Evolutionary conservation across 2,113 vertebrate species (phyloP).

Genomic region (Fulmarus glacialis): DNA sequence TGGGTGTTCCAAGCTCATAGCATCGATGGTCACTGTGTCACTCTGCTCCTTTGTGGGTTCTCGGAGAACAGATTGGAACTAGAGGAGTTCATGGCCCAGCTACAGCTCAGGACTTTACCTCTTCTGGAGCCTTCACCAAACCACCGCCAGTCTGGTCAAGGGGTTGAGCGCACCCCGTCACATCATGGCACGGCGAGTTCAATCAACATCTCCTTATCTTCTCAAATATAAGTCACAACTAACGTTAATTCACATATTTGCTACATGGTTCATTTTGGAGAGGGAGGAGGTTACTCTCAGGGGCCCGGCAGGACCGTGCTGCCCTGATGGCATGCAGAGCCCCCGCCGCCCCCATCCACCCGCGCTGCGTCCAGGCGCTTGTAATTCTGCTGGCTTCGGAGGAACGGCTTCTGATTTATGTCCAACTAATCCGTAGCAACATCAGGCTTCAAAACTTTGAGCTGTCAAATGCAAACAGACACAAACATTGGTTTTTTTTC

Average conservation of each 20-base stretch:
- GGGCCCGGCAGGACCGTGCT: fast-evolving
- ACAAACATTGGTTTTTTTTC: background rate
- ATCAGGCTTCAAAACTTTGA: background rate
- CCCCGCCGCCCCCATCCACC: background rate
- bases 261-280: background rate
- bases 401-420: background rate
- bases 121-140: no score
- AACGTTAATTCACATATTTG: no score
- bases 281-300: background rate
- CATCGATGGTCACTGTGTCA: background rate
- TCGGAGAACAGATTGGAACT: background rate
- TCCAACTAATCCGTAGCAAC: background rate
- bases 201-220: background rate
- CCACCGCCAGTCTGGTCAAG: no score
- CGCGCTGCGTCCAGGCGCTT: fast-evolving
- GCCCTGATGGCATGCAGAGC: fast-evolving
- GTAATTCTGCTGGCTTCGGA: background rate
- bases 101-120: no score
- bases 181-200: no score
- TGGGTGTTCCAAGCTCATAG: background rate
- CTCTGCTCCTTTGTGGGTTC: background rate
- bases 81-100: background rate
- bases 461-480: background rate
- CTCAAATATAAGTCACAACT: background rate
- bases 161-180: no score